Conservation (phyloP, 2,888 invertebrate species). For the Xestia ashworthii region DNA sequence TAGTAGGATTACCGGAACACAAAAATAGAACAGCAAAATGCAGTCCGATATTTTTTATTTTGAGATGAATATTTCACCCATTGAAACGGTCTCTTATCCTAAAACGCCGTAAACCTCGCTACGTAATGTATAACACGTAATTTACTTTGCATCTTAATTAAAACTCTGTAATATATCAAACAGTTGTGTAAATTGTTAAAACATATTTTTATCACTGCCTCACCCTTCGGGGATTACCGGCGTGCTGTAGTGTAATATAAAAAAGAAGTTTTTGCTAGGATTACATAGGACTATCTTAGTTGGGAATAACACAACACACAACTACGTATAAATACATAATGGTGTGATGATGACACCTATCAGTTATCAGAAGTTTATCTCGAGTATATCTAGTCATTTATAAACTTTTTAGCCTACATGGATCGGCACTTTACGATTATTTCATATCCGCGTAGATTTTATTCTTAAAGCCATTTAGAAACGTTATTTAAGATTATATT, state of each 20-base stretch:
- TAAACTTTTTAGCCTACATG: constrained; percentile 54
- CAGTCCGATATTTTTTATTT: not conserved
- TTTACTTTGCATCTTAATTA: not conserved
- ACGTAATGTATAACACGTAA: not conserved
- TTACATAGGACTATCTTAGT: constrained; percentile 13
- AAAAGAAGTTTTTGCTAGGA: not conserved
- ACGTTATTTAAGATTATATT: not conserved
- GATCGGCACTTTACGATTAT: constrained; percentile 44
- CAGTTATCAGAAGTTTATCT: constrained; percentile 58
- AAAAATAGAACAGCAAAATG: not conserved
- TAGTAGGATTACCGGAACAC: not conserved
- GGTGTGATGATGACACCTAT: constrained; percentile 42
- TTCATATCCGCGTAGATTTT: constrained; percentile 21
- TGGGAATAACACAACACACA: constrained; percentile 7
- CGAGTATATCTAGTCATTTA: constrained; percentile 51
- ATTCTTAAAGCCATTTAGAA: constrained; percentile 14
- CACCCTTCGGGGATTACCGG: not conserved
- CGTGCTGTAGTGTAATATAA: not conserved
- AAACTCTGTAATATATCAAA: not conserved
- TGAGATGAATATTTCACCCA: constrained; percentile 4
- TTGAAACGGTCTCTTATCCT: not conserved
- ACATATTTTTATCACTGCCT: not conserved
- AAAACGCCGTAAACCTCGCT: not conserved
- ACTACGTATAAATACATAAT: constrained; percentile 9
- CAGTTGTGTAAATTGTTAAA: not conserved